Conservation (phyloP, 92 coral and sea anemone genomes). For the Actinostola sp. region DNA sequence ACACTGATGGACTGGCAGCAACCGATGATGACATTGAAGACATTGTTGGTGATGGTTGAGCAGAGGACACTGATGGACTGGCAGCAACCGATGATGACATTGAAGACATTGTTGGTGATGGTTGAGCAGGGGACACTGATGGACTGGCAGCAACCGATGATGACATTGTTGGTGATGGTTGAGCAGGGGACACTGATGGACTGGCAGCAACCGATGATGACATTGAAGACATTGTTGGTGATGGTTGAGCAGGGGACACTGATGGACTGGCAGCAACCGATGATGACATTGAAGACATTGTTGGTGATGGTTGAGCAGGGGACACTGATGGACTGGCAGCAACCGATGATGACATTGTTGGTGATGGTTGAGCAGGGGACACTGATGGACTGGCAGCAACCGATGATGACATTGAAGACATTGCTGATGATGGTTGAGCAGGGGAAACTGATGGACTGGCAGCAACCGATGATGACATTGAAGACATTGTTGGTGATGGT, state of each 20-base stretch:
- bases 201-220: background rate
- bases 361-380: background rate
- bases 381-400: background rate
- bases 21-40: too few species aligned
- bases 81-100: too few species aligned
- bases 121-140: too few species aligned
- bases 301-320: background rate
- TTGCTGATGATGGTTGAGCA: background rate
- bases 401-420: background rate
- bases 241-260: background rate
- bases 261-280: background rate
- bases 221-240: too few species aligned
- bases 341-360: background rate
- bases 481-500: background rate
- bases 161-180: slow-evolving; percentile 2
- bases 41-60: background rate
- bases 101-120: too few species aligned
- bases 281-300: background rate
- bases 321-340: background rate
- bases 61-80: background rate
- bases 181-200: background rate
- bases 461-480: background rate
- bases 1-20: background rate
- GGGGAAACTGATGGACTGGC: background rate
- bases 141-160: background rate